Conservation (phyloP, 2,888 invertebrate genomes). For the Anthoptus insignis region DNA sequence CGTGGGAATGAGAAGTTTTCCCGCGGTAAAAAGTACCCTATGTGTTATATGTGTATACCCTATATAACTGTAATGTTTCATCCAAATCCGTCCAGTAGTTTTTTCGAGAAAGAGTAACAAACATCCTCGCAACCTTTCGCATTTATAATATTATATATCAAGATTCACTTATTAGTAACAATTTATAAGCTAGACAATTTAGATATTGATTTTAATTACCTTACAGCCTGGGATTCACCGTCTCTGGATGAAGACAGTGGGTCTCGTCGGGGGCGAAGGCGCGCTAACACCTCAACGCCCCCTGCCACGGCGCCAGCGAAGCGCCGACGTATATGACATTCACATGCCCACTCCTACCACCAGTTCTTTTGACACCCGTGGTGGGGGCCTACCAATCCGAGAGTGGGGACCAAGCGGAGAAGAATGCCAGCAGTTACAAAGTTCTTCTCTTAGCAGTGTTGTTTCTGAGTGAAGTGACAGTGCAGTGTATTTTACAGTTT, state of each 20-base stretch:
- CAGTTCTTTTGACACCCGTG: slow-evolving; percentile 71
- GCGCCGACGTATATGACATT: slow-evolving; percentile 75
- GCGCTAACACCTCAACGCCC: slow-evolving; percentile 74
- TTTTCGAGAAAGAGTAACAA: no score
- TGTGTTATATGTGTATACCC: no score
- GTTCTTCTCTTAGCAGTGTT: slow-evolving; percentile 50
- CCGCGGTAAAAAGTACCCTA: no score
- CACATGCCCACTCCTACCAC: slow-evolving; percentile 62
- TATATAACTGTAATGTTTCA: no score
- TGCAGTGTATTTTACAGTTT: neutral
- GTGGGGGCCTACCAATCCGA: slow-evolving; percentile 45
- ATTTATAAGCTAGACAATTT: no score
- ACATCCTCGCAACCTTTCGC: no score
- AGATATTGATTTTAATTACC: neutral
- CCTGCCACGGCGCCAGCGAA: slow-evolving; percentile 73
- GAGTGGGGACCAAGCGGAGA: slow-evolving; percentile 34
- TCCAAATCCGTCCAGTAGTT: no score
- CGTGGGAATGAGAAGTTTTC: no score
- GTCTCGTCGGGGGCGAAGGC: slow-evolving; percentile 70
- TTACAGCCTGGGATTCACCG: slow-evolving; percentile 72
- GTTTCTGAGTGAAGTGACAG: neutral
- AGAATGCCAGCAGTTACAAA: slow-evolving; percentile 52
- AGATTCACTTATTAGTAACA: no score
- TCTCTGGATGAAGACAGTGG: slow-evolving; percentile 70
- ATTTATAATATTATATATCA: no score